Conservation (phyloP, 2,113 vertebrate species). For the Hippolais icterina region DNA sequence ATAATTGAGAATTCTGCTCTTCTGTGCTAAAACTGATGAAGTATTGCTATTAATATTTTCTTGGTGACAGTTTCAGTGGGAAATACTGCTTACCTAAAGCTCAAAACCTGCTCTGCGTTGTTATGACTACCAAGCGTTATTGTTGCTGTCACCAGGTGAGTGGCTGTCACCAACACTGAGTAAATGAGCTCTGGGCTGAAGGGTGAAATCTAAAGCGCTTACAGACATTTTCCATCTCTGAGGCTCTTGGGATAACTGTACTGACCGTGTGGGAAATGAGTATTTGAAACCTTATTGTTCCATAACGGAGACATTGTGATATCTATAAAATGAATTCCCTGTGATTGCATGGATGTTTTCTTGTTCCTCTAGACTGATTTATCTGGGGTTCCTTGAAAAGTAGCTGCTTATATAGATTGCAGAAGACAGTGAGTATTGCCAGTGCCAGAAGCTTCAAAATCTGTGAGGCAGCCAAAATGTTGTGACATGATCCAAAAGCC, state of each 20-base stretch:
- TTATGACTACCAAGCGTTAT: background rate
- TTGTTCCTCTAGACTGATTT: background rate
- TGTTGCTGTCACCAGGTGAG: background rate
- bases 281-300: background rate
- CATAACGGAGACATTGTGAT: background rate
- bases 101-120: background rate
- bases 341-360: background rate
- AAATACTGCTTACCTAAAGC: background rate
- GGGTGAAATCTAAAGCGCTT: background rate
- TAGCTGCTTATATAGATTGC: background rate
- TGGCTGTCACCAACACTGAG: background rate
- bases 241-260: background rate
- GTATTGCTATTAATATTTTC: background rate
- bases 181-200: background rate
- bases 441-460: background rate
- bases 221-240: background rate
- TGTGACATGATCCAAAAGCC: background rate
- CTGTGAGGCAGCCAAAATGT: background rate
- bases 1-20: background rate
- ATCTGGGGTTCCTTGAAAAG: background rate
- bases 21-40: background rate
- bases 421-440: background rate
- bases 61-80: background rate
- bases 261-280: rapidly evolving
- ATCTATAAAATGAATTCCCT: background rate